phyloP scores from a whole-genome alignment of 2,113 vertebrate species.

The Embiotoca jacksoni region DNA sequence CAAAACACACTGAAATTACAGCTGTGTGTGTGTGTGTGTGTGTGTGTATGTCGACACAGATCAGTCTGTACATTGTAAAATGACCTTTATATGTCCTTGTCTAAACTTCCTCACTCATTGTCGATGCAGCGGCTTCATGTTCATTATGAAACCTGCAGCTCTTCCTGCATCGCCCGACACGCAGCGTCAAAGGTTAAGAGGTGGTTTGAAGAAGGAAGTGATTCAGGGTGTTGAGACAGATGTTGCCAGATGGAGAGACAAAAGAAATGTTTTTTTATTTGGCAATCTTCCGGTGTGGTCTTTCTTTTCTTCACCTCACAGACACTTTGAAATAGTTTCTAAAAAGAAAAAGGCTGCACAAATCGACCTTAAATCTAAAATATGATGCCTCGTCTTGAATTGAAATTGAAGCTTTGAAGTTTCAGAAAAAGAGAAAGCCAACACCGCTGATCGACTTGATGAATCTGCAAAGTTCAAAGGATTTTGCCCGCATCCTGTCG shows the following conservation, averaged over 20 bases:
- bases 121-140: neutral
- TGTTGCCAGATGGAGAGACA: neutral
- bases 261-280: neutral
- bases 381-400: too few species aligned
- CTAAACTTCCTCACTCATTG: neutral
- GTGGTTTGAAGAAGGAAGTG: too few species aligned
- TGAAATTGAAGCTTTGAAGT: neutral
- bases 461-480: too few species aligned
- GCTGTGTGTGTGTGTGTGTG: too few species aligned
- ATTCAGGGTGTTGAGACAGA: too few species aligned
- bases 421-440: too few species aligned
- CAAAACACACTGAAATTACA: too few species aligned
- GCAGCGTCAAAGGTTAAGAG: neutral
- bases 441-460: too few species aligned
- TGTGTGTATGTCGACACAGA: too few species aligned
- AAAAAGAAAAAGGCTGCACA: too few species aligned
- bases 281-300: neutral
- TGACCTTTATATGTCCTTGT: neutral
- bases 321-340: neutral
- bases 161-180: neutral
- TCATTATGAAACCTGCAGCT: neutral
- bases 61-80: too few species aligned
- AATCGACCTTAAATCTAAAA: too few species aligned
- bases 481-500: neutral
- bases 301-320: slow-evolving; percentile 5